phyloP scores from a whole-genome alignment of 64 coral and sea anemone species.

The Dendrophyllia cribrosa region DNA sequence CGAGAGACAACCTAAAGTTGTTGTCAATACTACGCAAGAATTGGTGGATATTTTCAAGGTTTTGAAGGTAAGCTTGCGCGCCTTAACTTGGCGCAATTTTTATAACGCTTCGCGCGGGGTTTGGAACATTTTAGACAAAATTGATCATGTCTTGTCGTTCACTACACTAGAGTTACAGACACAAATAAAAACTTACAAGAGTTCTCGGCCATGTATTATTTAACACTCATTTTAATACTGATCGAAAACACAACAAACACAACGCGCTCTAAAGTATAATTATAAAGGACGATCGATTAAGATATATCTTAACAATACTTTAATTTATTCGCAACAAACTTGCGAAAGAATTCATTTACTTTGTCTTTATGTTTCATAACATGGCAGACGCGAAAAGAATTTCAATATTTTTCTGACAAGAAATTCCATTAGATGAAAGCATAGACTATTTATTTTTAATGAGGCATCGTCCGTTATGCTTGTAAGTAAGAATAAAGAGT shows the following conservation, averaged over 20 bases:
- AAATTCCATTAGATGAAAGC: constrained; percentile 27
- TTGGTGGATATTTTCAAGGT: constrained; percentile 76
- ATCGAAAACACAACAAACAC: background rate
- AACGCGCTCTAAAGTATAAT: too few species aligned
- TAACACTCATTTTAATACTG: constrained; percentile 24
- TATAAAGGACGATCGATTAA: background rate
- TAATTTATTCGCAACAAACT: background rate
- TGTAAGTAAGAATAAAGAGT: background rate
- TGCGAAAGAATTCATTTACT: background rate
- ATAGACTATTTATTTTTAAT: constrained; percentile 20
- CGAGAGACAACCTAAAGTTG: constrained; percentile 62
- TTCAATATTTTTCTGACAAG: background rate
- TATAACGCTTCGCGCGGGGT: background rate
- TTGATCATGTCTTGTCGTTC: background rate
- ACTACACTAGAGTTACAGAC: background rate
- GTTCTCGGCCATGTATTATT: constrained; percentile 23
- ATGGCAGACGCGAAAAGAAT: background rate
- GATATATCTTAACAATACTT: background rate
- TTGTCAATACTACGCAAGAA: constrained; percentile 78
- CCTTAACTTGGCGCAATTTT: background rate
- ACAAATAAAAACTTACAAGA: constrained; percentile 21
- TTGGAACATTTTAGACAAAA: background rate
- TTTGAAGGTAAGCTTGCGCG: constrained; percentile 72
- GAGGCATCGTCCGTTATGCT: background rate
- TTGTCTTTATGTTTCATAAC: background rate